These are phyloP conservation scores for Chiloscyllium plagiosum DNA, from an alignment of 2,113 vertebrate genomes.

Conservation along the genomic window DNA sequence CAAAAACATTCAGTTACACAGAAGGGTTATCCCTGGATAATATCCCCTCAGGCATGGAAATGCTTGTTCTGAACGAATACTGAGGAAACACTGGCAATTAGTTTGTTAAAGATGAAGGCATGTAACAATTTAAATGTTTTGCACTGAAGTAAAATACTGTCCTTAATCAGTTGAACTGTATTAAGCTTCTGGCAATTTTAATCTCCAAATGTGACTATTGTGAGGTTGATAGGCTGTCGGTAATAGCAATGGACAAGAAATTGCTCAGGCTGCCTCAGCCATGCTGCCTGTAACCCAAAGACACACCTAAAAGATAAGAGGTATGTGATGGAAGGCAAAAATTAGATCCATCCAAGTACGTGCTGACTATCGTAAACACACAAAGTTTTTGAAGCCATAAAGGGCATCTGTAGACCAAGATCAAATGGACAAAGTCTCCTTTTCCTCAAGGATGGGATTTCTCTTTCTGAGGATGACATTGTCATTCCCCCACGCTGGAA, in stretches of 20 bases:
- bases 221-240: neutral
- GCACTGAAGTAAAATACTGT: conserved; percentile 11
- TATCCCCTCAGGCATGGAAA: conserved; percentile 23
- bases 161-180: conserved; percentile 28
- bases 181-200: neutral
- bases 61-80: neutral
- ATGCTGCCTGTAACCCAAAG: neutral
- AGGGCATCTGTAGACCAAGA: no score
- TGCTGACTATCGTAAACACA: neutral
- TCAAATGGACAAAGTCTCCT: no score
- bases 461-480: no score
- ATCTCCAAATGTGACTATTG: conserved; percentile 16
- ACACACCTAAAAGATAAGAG: neutral
- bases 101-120: neutral
- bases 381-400: neutral
- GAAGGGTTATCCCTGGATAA: neutral
- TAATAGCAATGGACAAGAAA: neutral
- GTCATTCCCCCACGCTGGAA: no score
- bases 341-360: neutral
- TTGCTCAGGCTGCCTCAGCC: neutral
- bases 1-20: neutral
- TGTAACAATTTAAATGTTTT: neutral
- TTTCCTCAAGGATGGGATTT: no score
- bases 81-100: neutral
- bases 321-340: neutral